phyloP scores from a whole-genome alignment of 1,140 invertebrate genomes.

The Brachionus asplanchnoidis region DNA sequence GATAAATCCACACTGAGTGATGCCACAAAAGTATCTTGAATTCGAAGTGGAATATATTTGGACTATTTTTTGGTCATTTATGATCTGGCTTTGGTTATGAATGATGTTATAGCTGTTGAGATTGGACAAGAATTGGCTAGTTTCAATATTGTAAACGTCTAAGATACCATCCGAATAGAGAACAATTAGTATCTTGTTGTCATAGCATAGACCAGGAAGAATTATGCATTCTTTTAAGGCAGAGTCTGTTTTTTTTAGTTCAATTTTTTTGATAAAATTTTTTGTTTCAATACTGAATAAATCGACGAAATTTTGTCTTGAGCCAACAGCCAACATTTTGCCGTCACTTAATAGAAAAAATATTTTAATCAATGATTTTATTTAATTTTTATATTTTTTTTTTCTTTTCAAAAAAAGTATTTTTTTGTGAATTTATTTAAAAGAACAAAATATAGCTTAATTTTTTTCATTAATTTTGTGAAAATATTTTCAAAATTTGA shows the following conservation, averaged over 20 bases:
- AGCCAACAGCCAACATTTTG: neutral
- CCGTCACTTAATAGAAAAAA: constrained; percentile 25
- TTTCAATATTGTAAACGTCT: constrained; percentile 35
- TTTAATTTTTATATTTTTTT: no score
- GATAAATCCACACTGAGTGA: constrained; percentile 7
- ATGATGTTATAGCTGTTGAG: constrained; percentile 10
- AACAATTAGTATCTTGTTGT: constrained; percentile 11
- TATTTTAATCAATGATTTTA: neutral
- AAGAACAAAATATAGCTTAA: no score
- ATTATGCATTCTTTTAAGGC: constrained; percentile 24
- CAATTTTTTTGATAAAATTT: constrained; percentile 10
- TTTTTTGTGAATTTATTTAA: no score
- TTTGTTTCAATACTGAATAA: neutral
- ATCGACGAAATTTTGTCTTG: constrained; percentile 9
- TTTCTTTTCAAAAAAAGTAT: no score
- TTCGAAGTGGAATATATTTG: constrained; percentile 29
- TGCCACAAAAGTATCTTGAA: constrained; percentile 11
- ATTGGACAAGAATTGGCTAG: neutral
- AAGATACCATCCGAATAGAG: neutral
- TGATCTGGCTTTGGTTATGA: constrained; percentile 30
- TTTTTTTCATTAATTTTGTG: no score
- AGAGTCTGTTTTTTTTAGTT: neutral
- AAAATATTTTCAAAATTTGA: no score
- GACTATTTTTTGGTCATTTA: constrained; percentile 28
- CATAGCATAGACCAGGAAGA: constrained; percentile 20